These are phyloP conservation scores for Drosophila elegans DNA, from an alignment of 1,140 invertebrate species.

Conservation along the genomic window DNA sequence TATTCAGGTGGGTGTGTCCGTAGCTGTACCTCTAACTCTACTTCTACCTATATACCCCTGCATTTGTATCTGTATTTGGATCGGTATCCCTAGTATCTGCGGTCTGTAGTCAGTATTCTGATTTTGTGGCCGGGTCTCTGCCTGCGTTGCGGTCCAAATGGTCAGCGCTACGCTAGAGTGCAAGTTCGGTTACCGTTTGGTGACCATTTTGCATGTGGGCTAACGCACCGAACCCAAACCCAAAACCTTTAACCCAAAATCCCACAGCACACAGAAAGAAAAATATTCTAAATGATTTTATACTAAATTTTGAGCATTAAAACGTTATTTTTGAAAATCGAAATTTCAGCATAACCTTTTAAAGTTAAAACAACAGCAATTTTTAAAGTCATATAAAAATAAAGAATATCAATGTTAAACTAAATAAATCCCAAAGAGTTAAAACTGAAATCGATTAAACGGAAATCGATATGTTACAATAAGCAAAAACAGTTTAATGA, in stretches of 20 bases:
- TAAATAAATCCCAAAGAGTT: too few species aligned
- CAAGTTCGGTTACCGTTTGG: slow-evolving; percentile 46
- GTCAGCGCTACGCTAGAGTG: slow-evolving; percentile 50
- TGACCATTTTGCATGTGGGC: slow-evolving; percentile 59
- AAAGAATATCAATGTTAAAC: too few species aligned
- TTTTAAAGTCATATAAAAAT: too few species aligned
- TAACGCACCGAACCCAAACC: slow-evolving; percentile 25
- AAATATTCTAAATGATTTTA: neutral
- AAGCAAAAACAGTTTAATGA: too few species aligned
- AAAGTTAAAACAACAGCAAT: too few species aligned
- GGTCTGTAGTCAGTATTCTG: slow-evolving; percentile 17
- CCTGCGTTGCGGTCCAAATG: slow-evolving; percentile 61
- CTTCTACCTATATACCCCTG: slow-evolving; percentile 4
- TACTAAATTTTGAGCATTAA: too few species aligned
- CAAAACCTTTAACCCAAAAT: slow-evolving; percentile 3
- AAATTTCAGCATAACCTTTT: too few species aligned
- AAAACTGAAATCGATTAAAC: too few species aligned
- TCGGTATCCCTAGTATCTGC: neutral
- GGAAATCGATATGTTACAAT: too few species aligned
- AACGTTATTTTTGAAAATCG: too few species aligned
- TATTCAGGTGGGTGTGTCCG: slow-evolving; percentile 63
- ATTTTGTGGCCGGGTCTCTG: neutral
- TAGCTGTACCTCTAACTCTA: slow-evolving; percentile 19
- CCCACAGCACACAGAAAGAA: neutral
- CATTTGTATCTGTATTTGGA: slow-evolving; percentile 13